Evolutionary conservation across 2,113 vertebrate species (phyloP).

Genomic region (Microcebus murinus): DNA sequence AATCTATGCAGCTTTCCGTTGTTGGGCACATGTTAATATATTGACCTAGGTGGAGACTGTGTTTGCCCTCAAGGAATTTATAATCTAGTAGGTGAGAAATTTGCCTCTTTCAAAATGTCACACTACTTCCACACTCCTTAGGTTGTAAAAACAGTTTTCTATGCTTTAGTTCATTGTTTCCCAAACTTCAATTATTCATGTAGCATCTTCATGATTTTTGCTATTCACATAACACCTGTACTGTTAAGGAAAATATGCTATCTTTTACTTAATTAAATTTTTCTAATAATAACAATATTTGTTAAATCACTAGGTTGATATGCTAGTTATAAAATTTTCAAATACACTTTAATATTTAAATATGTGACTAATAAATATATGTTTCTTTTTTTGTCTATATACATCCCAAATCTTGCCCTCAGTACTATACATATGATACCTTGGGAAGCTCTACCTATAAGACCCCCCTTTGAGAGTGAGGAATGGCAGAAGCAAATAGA

Average conservation of each 20-base stretch:
- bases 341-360: conserved; percentile 1
- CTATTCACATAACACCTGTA: background rate
- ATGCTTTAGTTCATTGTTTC: background rate
- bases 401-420: background rate
- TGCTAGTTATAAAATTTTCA: background rate
- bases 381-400: background rate
- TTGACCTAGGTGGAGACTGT: background rate
- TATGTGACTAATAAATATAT: background rate
- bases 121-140: background rate
- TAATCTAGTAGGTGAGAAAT: background rate
- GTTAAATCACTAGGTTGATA: background rate
- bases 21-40: background rate
- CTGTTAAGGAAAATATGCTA: background rate
- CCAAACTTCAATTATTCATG: background rate
- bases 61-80: background rate
- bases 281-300: background rate
- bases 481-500: background rate
- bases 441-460: background rate
- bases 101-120: conserved; percentile 30
- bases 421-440: background rate
- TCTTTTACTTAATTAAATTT: background rate
- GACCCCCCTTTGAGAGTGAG: background rate
- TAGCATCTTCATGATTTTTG: background rate
- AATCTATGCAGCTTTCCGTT: background rate
- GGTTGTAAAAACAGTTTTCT: background rate